Evolutionary conservation across 2,888 invertebrate species (phyloP).

Genomic region (Orthosia incerta): DNA sequence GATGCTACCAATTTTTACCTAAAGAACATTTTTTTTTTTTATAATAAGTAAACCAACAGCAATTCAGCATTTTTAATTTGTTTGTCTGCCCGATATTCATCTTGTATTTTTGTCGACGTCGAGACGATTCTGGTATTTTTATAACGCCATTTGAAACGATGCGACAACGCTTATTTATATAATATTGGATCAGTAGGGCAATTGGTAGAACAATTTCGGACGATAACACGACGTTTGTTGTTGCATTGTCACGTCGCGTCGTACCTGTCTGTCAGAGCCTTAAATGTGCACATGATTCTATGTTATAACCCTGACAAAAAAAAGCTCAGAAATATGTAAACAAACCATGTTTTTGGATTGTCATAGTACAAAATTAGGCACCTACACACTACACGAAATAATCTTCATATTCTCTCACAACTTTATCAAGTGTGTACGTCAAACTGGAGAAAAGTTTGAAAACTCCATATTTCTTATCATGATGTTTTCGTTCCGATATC

Average conservation of each 20-base stretch:
- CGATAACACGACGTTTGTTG: too few species aligned
- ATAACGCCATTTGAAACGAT: not conserved
- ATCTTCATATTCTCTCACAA: constrained; percentile 34
- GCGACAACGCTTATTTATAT: too few species aligned
- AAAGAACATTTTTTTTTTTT: not conserved
- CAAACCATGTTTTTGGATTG: not conserved
- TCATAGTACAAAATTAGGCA: constrained; percentile 23
- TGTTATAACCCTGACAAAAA: too few species aligned
- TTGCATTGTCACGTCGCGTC: too few species aligned
- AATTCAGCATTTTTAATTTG: too few species aligned
- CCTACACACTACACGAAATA: constrained; percentile 13
- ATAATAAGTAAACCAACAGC: too few species aligned
- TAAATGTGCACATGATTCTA: too few species aligned
- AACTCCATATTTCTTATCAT: constrained; percentile 32
- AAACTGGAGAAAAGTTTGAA: constrained; percentile 42
- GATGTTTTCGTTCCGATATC: constrained; percentile 28
- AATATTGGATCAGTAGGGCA: too few species aligned
- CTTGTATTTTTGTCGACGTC: too few species aligned
- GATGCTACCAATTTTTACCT: not conserved
- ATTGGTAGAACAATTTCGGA: too few species aligned
- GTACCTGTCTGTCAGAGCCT: too few species aligned
- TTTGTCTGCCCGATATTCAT: too few species aligned
- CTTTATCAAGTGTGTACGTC: constrained; percentile 26
- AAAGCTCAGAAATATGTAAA: not conserved
- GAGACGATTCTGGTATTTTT: not conserved